Conservation (phyloP, 2,888 invertebrate species). For the Sesamia inferens region DNA sequence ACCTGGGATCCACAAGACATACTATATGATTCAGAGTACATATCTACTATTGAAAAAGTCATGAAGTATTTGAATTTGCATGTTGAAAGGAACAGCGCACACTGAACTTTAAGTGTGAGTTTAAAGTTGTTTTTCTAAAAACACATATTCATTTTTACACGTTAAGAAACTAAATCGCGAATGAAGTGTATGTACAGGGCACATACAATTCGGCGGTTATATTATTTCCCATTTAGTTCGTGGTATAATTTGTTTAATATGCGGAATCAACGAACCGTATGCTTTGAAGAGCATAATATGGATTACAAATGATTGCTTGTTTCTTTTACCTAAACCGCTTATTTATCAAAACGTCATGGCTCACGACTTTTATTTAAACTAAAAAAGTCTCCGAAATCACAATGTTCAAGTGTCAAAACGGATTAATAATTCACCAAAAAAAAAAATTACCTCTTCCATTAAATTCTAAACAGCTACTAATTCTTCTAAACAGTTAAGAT, state of each 20-base stretch:
- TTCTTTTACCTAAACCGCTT: not conserved
- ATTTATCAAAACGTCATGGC: not conserved
- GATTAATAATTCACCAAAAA: conserved; percentile 29
- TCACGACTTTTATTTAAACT: not conserved
- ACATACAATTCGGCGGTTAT: not conserved
- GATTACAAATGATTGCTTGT: not conserved
- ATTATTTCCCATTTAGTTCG: not conserved
- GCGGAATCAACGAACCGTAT: not conserved
- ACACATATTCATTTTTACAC: not conserved
- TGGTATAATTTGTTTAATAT: not conserved
- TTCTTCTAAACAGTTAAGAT: conserved; percentile 52
- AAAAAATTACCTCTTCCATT: conserved; percentile 6
- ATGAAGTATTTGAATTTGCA: not conserved
- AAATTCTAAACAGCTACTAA: conserved; percentile 52
- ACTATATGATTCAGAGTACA: no score
- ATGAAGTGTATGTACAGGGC: no score
- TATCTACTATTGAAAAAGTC: not conserved
- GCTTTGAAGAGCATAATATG: no score
- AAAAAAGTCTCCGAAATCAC: not conserved
- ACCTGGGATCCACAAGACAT: no score
- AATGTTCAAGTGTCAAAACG: conserved; percentile 1
- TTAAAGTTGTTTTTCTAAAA: not conserved
- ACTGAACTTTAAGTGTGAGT: no score
- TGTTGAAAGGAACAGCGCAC: not conserved
- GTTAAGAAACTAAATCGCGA: not conserved